phyloP scores from a whole-genome alignment of 1,140 invertebrate species.

The Conopomorpha cramerella region DNA sequence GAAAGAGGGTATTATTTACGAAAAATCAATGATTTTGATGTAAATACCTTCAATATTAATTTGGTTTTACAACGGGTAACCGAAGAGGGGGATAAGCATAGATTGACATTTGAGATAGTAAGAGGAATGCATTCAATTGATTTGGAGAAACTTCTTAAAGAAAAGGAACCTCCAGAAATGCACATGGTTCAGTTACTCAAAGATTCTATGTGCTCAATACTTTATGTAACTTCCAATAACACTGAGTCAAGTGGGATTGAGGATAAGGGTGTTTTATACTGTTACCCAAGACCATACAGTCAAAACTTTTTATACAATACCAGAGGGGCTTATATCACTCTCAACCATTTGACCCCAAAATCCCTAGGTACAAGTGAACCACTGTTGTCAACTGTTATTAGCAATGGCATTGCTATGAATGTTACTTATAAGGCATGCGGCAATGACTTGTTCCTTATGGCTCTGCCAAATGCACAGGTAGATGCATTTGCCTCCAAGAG shows the following conservation, averaged over 20 bases:
- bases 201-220: constrained; percentile 62
- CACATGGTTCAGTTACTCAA: constrained; percentile 58
- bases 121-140: too few relatives aligned
- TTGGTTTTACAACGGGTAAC: constrained; percentile 65
- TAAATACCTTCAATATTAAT: constrained; percentile 59
- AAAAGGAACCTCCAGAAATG: constrained; percentile 55
- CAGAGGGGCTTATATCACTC: constrained; percentile 70
- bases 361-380: constrained; percentile 62
- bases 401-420: constrained; percentile 60
- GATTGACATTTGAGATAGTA: constrained; percentile 37
- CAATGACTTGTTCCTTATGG: constrained; percentile 59
- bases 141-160: constrained; percentile 38
- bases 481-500: constrained; percentile 36
- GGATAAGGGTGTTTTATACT: constrained; percentile 69
- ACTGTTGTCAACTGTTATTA: constrained; percentile 58
- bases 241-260: constrained; percentile 65
- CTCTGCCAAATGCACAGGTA: constrained; percentile 49
- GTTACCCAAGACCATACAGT: constrained; percentile 65
- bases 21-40: constrained; percentile 67
- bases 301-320: constrained; percentile 65
- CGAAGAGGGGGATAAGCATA: constrained; percentile 38
- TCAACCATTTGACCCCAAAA: constrained; percentile 69
- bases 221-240: constrained; percentile 67
- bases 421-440: constrained; percentile 61
- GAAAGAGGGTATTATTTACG: constrained; percentile 72